Evolutionary conservation across 2,113 vertebrate genomes (phyloP).

Genomic region (Geococcyx californianus): DNA sequence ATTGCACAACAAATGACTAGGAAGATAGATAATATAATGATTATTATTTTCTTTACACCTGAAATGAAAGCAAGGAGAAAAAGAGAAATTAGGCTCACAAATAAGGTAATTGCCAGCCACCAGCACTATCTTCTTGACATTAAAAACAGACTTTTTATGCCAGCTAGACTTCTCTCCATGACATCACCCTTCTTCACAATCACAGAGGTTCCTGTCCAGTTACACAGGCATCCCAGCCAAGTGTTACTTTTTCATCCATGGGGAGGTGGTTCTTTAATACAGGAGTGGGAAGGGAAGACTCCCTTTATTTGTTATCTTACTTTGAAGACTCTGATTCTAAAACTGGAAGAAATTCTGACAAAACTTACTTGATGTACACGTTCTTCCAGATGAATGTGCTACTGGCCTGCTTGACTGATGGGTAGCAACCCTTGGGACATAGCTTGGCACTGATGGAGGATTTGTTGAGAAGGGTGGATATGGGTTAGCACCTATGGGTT

Average conservation of each 20-base stretch:
- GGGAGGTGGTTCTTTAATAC: not conserved
- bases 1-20: not conserved
- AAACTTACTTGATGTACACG: conserved; percentile 64
- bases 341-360: not conserved
- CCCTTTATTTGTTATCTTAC: not conserved
- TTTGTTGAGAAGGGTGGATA: not conserved
- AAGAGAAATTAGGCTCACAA: not conserved
- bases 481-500: not conserved
- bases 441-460: conserved; percentile 56
- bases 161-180: not conserved
- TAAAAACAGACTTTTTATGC: not conserved
- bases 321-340: rapidly evolving
- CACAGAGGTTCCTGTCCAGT: not conserved
- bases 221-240: not conserved
- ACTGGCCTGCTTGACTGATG: not conserved
- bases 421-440: conserved; percentile 33
- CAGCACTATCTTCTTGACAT: not conserved
- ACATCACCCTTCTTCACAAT: not conserved
- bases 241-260: not conserved
- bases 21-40: conserved; percentile 19
- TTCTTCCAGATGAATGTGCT: not conserved
- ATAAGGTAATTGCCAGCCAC: not conserved
- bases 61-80: not conserved
- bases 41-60: conserved; percentile 55
- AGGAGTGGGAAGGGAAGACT: not conserved